Percentiles rank a stretch among this genome's conserved stretches.
Conservation (phyloP, 2,113 vertebrate species). For the Peromyscus maniculatus region DNA sequence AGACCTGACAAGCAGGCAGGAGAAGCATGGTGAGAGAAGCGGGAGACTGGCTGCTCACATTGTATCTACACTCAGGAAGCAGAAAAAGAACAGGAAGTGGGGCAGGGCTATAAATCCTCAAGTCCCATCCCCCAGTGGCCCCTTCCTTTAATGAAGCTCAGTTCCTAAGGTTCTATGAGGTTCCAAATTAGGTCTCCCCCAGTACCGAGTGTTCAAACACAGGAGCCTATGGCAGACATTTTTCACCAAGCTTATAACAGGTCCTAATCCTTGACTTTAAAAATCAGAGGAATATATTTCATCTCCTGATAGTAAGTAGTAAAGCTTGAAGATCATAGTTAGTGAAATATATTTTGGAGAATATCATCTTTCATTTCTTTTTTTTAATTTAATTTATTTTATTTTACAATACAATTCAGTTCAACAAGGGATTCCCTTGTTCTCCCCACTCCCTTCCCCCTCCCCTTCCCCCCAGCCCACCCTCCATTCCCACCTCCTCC, state of each 20-base stretch:
- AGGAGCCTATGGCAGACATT: neutral
- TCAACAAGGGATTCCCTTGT: too few relatives aligned
- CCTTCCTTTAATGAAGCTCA: too few relatives aligned
- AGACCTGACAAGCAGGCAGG: too few relatives aligned
- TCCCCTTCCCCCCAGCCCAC: too few relatives aligned
- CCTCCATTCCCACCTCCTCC: too few relatives aligned
- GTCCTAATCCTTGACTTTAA: neutral
- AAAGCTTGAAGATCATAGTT: neutral
- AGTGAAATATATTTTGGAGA: neutral
- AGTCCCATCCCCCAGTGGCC: fast-evolving
- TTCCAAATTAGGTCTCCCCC: neutral
- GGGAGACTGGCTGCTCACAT: neutral
- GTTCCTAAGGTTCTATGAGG: neutral
- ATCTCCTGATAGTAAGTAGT: neutral
- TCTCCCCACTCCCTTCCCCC: too few relatives aligned
- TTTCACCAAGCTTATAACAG: neutral
- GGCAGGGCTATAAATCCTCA: neutral
- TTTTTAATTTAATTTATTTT: too few relatives aligned
- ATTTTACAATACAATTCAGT: too few relatives aligned
- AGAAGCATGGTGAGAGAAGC: neutral
- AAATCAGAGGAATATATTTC: neutral
- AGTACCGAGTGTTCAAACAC: neutral
- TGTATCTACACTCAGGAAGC: neutral
- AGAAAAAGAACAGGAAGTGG: neutral
- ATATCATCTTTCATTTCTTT: neutral